Percentiles rank a stretch among this genome's conserved stretches.
phyloP scores from a whole-genome alignment of 1,140 invertebrate species.

The Monomorium pharaonis region DNA sequence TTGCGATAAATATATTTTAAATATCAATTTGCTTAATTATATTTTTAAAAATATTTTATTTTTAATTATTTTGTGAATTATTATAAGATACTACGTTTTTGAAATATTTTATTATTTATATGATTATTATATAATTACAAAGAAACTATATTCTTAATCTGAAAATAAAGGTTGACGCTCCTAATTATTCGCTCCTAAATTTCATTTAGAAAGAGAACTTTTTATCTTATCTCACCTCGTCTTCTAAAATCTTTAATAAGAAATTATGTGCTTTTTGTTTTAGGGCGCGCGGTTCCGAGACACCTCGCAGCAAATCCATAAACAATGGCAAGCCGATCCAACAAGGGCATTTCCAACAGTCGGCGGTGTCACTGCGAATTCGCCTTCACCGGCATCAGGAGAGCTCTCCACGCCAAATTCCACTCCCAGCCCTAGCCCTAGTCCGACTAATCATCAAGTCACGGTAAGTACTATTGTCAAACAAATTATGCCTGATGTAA shows the following conservation, averaged over 20 bases:
- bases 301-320: constrained; percentile 84
- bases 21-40: neutral
- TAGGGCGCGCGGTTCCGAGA: constrained; percentile 84
- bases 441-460: constrained; percentile 80
- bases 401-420: constrained; percentile 80
- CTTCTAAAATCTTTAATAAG: neutral
- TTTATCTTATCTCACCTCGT: neutral
- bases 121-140: neutral
- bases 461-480: constrained; percentile 73
- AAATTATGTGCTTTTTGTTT: constrained; percentile 51
- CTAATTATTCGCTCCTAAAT: constrained; percentile 12
- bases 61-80: neutral
- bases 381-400: constrained; percentile 71
- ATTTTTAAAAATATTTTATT: neutral
- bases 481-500: neutral
- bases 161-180: neutral
- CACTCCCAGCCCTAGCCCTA: constrained; percentile 83
- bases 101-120: too few relatives aligned
- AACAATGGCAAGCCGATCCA: constrained; percentile 84
- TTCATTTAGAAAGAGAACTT: too few relatives aligned
- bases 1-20: neutral
- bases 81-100: neutral
- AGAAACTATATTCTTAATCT: neutral
- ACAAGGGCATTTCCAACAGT: constrained; percentile 83
- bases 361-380: constrained; percentile 72